A percentile compares a stretch with the other conserved stretches of the same genome.
phyloP scores from a whole-genome alignment of 2,113 vertebrate species.

The Xerus inauris region DNA sequence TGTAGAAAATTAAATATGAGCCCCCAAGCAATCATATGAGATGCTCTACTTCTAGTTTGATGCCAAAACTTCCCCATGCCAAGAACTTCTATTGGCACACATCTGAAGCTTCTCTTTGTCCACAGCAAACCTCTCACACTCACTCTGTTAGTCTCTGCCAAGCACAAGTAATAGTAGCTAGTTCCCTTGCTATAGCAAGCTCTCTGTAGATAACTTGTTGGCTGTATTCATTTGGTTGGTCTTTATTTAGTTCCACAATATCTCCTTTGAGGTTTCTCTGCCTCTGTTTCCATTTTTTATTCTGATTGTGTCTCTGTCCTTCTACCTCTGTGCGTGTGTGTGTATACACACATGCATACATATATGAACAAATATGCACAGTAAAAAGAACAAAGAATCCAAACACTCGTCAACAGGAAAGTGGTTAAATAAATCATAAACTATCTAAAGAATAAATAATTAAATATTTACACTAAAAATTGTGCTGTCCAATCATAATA shows the following conservation, averaged over 20 bases:
- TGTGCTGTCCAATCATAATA: background rate
- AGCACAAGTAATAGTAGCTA: background rate
- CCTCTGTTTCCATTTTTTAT: background rate
- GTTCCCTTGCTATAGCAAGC: background rate
- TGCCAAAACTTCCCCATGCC: background rate
- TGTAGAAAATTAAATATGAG: background rate
- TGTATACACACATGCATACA: background rate
- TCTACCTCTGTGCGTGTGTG: background rate
- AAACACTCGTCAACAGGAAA: background rate
- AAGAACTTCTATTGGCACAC: too few relatives aligned
- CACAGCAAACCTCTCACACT: background rate
- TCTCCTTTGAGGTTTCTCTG: background rate
- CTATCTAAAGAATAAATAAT: background rate
- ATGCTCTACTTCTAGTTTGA: background rate
- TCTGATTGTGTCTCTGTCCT: background rate
- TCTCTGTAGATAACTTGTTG: background rate
- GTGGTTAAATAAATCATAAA: background rate
- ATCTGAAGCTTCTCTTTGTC: background rate
- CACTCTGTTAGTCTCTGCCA: background rate
- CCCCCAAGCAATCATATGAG: background rate
- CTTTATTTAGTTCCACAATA: background rate
- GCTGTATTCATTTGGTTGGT: background rate
- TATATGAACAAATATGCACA: background rate
- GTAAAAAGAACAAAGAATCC: background rate
- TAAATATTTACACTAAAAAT: background rate